Base-by-base conservation (phyloP, 2,888 invertebrate species). In the Leucoma salicis region DNA sequence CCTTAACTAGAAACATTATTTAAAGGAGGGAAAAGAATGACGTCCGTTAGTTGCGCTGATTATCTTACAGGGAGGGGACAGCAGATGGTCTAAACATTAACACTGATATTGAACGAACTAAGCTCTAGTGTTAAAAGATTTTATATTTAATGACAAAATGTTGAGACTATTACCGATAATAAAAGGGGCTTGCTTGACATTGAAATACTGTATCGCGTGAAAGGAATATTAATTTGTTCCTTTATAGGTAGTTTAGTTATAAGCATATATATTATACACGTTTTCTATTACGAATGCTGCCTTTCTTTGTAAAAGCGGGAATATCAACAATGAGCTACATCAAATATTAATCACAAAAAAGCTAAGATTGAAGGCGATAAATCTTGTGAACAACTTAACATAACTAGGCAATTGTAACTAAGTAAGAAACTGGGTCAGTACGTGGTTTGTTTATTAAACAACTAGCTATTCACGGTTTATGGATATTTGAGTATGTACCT, bases 21-120 rank as follows among this genome's bases (percentile, higher is more conserved):
- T 76, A 71, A 65, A 67, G 64, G 52, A 21, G 29, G 60, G 59
- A 68, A n/a, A 72, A 76, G 68, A 72, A 70, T 67, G 51, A 49
- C 47, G 49, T 49, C 57, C 61, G 72, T 81, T 82, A 78, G 81
- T 75, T 64, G 56, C 73, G 74, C 67, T 65, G 66, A 82, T 79
- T 78, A 81, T 74, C 74, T 61, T 57, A 60, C 37, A 25, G 38
- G 46, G 36, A 50, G 46, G 54, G 62, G 57, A 62, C 61, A 69
- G 60, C 83, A 82, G 76, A 78, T 84, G 82, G 63, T 35, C 33
- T 33, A 39, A 49, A 66, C 77, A 82, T 83, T 82, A 82, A 66
- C 70, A 63, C 62, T 53, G 58, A 73, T 78, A 78, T 74, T 70
- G 67, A 58, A 57, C 55, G 42, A 51, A 57, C 59, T 45, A 41